phyloP scores from a whole-genome alignment of 1,140 invertebrate species.

The Rhopalosiphum padi region DNA sequence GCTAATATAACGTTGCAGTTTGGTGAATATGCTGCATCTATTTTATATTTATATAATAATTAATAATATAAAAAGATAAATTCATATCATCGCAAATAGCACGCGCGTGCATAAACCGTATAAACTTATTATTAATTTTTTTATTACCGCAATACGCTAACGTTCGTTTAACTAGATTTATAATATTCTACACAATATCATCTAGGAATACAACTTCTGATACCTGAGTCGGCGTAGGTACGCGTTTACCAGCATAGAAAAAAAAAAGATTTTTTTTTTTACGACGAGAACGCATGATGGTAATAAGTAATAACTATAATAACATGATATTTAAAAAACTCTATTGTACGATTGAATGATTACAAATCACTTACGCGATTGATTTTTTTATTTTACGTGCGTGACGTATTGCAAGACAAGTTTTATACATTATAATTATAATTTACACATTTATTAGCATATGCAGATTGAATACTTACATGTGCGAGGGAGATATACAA shows the following conservation, averaged over 20 bases:
- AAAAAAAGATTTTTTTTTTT: neutral
- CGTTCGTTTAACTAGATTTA: neutral
- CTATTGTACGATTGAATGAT: neutral
- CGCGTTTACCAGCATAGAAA: neutral
- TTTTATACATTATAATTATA: neutral
- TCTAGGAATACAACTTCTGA: neutral
- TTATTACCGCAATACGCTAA: neutral
- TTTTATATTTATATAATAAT: no score
- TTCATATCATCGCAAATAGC: neutral
- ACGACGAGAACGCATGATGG: neutral
- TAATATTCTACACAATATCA: neutral
- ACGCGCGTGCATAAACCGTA: no score
- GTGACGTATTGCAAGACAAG: neutral
- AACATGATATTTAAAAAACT: neutral
- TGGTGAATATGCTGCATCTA: no score
- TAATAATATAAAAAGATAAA: neutral
- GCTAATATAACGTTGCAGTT: no score
- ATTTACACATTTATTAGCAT: neutral
- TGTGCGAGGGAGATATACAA: neutral
- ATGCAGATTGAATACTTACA: neutral
- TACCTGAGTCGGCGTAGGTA: neutral
- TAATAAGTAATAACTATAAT: neutral
- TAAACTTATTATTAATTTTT: neutral
- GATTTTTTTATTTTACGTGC: neutral
- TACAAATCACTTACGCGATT: neutral